phyloP scores from a whole-genome alignment of 2,888 invertebrate species.

The Scotopteryx bipunctaria region DNA sequence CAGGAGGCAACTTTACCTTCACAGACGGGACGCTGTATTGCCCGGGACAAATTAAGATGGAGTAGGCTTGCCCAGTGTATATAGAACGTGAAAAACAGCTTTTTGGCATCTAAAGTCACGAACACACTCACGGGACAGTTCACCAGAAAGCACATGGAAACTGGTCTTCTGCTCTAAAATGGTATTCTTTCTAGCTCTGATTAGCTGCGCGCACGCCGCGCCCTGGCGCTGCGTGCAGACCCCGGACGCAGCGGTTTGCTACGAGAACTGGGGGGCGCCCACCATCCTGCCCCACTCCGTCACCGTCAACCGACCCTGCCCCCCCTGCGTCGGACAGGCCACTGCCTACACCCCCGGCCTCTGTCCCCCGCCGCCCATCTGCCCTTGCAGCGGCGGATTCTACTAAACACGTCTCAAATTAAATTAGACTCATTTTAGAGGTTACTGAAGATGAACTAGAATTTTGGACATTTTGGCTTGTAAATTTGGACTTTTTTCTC shows the following conservation, averaged over 20 bases:
- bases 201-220: conserved; percentile 54
- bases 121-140: too few relatives aligned
- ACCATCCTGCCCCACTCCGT: conserved; percentile 50
- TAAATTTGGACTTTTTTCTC: background rate
- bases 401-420: too few relatives aligned
- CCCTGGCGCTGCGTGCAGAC: conserved; percentile 60
- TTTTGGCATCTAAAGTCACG: too few relatives aligned
- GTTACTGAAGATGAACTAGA: conserved; percentile 1
- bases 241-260: conserved; percentile 56
- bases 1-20: too few relatives aligned
- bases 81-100: too few relatives aligned
- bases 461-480: too few relatives aligned
- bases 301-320: conserved; percentile 39
- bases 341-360: conserved; percentile 46
- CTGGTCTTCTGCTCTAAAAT: too few relatives aligned
- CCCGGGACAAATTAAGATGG: too few relatives aligned
- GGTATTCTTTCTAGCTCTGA: conserved; percentile 56
- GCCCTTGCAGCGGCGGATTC: too few relatives aligned
- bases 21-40: too few relatives aligned
- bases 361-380: conserved; percentile 22
- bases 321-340: conserved; percentile 54
- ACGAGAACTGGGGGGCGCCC: conserved; percentile 49
- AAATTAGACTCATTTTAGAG: conserved; percentile 4
- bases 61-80: too few relatives aligned
- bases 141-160: too few relatives aligned